Base-by-base conservation (phyloP, 2,113 vertebrate species). In the Colinus virginianus region DNA sequence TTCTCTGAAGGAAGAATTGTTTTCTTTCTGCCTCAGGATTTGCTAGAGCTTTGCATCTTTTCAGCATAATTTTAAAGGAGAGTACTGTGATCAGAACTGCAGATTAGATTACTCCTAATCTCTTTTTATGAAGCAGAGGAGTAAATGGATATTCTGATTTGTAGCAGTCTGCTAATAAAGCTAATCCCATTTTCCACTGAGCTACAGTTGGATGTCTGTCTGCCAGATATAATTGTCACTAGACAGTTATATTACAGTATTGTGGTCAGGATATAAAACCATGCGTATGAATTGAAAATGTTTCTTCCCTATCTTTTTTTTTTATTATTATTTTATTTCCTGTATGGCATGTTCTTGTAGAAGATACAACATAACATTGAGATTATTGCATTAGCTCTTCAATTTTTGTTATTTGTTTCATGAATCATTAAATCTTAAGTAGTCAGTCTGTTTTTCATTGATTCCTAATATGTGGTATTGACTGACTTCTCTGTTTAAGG, bases 161-260 rank as follows among this genome's bases (percentile, higher is more conserved):
- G 83, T 80, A 94, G 87, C 46, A 95, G 82, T 64, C 76, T 80
- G 58, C 76, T 96, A 95, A 94, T 95, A 80, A 90, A 91, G 90
- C 89, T 95, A 95, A 96, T 95, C 90, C 72, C 78, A 45, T 94
- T 95, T 95, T 95, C 93, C 69, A 45, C 61, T 32, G 23, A 94
- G 82, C 83, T 91, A 45, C 87, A 71, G 85, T 94, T 94, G 58
- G 61, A 80, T 94, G 78, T 90, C 69, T 93, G 69, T 74, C 64
- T 94, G 95, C 78, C 69, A 90, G 87, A 80, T 85, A 40, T 61
- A 85, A 71, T 64, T 90, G 69, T 92, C 78, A 80, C 77, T 58
- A 23, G 15, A 26, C 3, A 4, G 34, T 87, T 51, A 20, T 61
- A 63, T 53, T 70, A 62, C 49, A 70, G 67, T 49, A 5, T 42